A percentile compares a stretch with the other conserved stretches of the same genome.
phyloP scores from a whole-genome alignment of 2,888 invertebrate genomes.

The Lymantria dispar region DNA sequence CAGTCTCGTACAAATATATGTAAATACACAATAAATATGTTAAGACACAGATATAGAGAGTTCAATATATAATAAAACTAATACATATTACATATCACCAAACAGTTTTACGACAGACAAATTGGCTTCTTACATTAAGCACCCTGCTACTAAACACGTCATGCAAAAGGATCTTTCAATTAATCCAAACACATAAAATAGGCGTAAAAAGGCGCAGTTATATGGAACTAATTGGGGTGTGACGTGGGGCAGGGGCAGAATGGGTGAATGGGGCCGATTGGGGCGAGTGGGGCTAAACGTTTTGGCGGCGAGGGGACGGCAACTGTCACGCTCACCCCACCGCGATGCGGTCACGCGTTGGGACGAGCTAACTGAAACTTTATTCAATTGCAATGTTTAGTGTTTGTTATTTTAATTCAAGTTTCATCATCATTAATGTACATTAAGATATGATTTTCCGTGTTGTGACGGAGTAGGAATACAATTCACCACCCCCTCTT shows the following conservation, averaged over 20 bases:
- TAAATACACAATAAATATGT: slow-evolving; percentile 10
- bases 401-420: slow-evolving; percentile 26
- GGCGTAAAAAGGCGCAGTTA: slow-evolving; percentile 64
- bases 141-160: slow-evolving; percentile 42
- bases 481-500: too few relatives aligned
- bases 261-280: slow-evolving; percentile 13
- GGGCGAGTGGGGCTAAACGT: slow-evolving; percentile 33
- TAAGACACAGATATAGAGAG: slow-evolving; percentile 3
- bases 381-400: slow-evolving; percentile 45
- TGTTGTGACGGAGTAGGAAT: too few relatives aligned
- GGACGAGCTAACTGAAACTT: slow-evolving; percentile 32
- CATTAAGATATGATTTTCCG: too few relatives aligned
- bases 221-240: slow-evolving; percentile 71
- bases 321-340: slow-evolving; percentile 39
- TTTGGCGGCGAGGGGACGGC: slow-evolving; percentile 22
- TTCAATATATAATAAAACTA: slow-evolving; percentile 6
- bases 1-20: background rate
- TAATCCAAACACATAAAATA: slow-evolving; percentile 59
- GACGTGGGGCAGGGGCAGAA: slow-evolving; percentile 40
- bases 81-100: slow-evolving; percentile 14
- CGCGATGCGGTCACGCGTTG: slow-evolving; percentile 56
- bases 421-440: background rate
- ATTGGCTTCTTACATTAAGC: slow-evolving; percentile 29
- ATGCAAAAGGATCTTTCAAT: slow-evolving; percentile 51
- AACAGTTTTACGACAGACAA: slow-evolving; percentile 29